A percentile compares a stretch with the other conserved stretches of the same genome.
These are phyloP conservation scores for Drosophila meridiana DNA, from an alignment of 2,888 invertebrate species.

Conservation along the genomic window DNA sequence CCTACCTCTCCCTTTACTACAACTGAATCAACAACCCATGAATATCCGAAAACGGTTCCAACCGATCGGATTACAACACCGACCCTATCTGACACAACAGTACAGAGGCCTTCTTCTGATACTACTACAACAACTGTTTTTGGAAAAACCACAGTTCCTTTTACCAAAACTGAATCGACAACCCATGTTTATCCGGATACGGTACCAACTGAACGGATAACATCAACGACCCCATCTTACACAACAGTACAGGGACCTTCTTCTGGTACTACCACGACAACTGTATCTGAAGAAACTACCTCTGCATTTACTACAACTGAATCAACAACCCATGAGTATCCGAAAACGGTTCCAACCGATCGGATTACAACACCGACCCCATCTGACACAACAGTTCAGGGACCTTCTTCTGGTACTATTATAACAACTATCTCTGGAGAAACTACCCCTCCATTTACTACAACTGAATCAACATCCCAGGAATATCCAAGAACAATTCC, in stretches of 20 bases:
- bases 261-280: neutral
- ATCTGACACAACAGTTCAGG: neutral
- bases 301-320: neutral
- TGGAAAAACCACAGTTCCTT: neutral
- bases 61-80: neutral
- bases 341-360: neutral
- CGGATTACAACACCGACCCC: neutral
- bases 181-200: neutral
- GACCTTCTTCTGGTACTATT: neutral
- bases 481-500: neutral
- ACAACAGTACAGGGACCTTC: neutral
- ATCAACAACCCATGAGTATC: neutral
- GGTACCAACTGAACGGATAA: neutral
- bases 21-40: neutral
- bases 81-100: neutral
- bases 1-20: neutral
- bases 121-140: neutral
- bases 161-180: neutral
- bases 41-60: neutral
- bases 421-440: neutral
- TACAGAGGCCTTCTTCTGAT: neutral
- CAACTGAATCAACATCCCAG: neutral
- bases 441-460: neutral
- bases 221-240: neutral
- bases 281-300: neutral